Evolutionary conservation across 92 coral and sea anemone species (phyloP).

Genomic region (Phenganax stokvisi): DNA sequence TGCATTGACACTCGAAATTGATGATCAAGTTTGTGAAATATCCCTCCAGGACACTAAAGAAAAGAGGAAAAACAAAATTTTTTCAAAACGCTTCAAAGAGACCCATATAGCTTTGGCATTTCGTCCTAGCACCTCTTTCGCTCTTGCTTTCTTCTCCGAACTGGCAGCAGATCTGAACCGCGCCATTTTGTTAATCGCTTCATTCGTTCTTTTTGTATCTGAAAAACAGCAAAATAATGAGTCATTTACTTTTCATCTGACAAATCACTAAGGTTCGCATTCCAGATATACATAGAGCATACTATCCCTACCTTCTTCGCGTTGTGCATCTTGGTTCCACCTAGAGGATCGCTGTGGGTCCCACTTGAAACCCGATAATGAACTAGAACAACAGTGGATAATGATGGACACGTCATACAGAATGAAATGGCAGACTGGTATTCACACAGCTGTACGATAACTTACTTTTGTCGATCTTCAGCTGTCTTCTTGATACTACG

Average conservation of each 20-base stretch:
- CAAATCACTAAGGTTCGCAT: background rate
- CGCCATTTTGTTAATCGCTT: slow-evolving; percentile 65
- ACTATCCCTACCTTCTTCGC: slow-evolving; percentile 75
- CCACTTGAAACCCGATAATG: slow-evolving; percentile 71
- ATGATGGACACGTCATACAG: background rate
- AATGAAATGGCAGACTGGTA: background rate
- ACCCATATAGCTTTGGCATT: no score
- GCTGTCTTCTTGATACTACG: slow-evolving; percentile 13
- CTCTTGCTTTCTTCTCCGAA: slow-evolving; percentile 76
- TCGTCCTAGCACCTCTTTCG: slow-evolving; percentile 61
- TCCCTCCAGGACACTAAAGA: slow-evolving; percentile 71
- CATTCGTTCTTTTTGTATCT: slow-evolving; percentile 93
- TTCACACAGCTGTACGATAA: background rate
- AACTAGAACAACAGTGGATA: slow-evolving; percentile 1
- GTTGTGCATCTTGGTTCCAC: slow-evolving; percentile 99
- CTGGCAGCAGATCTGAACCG: slow-evolving; percentile 59
- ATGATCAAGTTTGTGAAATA: slow-evolving; percentile 78
- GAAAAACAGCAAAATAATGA: background rate
- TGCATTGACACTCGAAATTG: slow-evolving; percentile 74
- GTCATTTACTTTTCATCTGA: background rate
- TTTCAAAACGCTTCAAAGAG: no score
- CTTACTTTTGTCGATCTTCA: slow-evolving; percentile 25
- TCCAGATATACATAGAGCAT: no score
- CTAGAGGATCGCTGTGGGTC: slow-evolving; percentile 87
- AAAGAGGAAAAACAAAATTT: no score